A percentile compares a stretch with the other conserved stretches of the same genome.
Conservation (phyloP, 2,113 vertebrate genomes). For the Notechis scutatus region DNA sequence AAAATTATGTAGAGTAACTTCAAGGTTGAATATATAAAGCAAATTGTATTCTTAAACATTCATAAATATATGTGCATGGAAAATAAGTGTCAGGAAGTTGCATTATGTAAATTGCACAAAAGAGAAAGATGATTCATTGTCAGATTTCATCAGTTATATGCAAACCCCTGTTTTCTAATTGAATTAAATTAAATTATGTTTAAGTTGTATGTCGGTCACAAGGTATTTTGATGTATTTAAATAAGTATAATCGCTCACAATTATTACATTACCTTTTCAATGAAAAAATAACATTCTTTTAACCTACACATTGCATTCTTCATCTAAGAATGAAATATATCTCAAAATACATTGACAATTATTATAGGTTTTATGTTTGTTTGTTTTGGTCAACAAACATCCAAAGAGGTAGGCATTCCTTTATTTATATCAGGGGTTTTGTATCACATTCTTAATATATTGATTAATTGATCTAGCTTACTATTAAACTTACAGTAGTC, state of each 20-base stretch:
- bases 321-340: background rate
- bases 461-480: background rate
- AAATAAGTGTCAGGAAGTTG: background rate
- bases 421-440: background rate
- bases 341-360: background rate
- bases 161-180: background rate
- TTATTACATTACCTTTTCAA: background rate
- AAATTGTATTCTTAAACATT: background rate
- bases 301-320: background rate
- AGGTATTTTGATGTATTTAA: background rate
- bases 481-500: background rate
- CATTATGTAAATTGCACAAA: slow-evolving; percentile 14
- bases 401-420: background rate
- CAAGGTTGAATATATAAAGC: background rate
- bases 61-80: background rate
- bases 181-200: background rate
- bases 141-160: background rate
- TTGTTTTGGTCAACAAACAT: background rate
- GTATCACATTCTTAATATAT: background rate
- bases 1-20: background rate
- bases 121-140: background rate
- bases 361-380: background rate
- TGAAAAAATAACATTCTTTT: background rate
- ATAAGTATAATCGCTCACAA: background rate
- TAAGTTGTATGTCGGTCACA: background rate